Evolutionary conservation across 2,888 invertebrate genomes (phyloP).

Genomic region (Myopa tessellatipennis): DNA sequence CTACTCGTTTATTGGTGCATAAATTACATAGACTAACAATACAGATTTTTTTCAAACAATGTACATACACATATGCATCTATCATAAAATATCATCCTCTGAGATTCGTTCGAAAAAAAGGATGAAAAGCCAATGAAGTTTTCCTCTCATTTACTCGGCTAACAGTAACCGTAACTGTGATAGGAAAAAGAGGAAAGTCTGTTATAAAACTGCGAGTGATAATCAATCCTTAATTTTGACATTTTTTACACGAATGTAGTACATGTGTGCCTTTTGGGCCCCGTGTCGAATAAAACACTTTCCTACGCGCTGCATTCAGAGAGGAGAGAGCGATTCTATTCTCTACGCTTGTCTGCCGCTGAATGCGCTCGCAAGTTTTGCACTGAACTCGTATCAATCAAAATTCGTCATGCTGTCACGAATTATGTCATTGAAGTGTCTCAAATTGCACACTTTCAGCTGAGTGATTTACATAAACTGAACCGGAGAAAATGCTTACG

Average conservation of each 20-base stretch:
- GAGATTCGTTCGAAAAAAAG: too few species aligned
- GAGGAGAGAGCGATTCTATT: constrained; percentile 45
- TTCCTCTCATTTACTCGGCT: too few species aligned
- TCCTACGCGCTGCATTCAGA: constrained; percentile 46
- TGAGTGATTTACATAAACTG: constrained; percentile 54
- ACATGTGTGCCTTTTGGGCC: neutral
- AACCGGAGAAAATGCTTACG: neutral
- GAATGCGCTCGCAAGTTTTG: constrained; percentile 22
- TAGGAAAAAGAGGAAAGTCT: neutral
- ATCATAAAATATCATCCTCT: neutral
- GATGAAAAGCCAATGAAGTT: too few species aligned
- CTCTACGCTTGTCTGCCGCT: constrained; percentile 53
- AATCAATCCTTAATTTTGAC: constrained; percentile 58
- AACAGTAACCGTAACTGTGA: too few species aligned
- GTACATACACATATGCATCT: neutral
- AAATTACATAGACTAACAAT: neutral
- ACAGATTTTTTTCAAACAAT: neutral
- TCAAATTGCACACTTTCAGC: constrained; percentile 59
- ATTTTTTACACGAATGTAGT: constrained; percentile 43
- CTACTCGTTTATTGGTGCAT: neutral
- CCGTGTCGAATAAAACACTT: constrained; percentile 38
- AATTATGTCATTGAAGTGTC: constrained; percentile 65
- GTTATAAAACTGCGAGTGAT: constrained; percentile 46
- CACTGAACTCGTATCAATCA: constrained; percentile 60
- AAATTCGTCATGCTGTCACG: constrained; percentile 65